A percentile compares a stretch with the other conserved stretches of the same genome.
phyloP scores from a whole-genome alignment of 2,113 vertebrate genomes.

The Turdus rufiventris region DNA sequence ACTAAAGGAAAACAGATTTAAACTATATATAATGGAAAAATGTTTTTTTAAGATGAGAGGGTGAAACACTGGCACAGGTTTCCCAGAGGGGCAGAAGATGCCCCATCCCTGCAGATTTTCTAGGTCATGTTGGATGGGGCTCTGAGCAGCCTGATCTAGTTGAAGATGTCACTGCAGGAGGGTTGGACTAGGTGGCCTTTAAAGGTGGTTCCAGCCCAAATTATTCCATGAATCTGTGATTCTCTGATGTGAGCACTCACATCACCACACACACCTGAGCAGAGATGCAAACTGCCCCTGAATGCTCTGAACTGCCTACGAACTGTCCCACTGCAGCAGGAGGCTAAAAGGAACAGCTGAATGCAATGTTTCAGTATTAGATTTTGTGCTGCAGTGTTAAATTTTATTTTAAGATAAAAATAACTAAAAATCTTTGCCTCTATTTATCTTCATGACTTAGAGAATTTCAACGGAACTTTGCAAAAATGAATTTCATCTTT shows the following conservation, averaged over 20 bases:
- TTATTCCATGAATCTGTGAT: neutral
- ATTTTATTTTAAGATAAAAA: neutral
- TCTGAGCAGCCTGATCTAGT: neutral
- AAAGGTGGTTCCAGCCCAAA: neutral
- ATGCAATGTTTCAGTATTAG: neutral
- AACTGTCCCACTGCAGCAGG: neutral
- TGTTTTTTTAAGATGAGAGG: neutral
- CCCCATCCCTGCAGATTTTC: neutral
- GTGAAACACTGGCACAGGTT: neutral
- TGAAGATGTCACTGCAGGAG: neutral
- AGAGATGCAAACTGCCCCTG: fast-evolving
- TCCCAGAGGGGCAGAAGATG: neutral
- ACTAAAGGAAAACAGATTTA: neutral
- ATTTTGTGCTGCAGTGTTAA: neutral
- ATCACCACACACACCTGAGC: fast-evolving
- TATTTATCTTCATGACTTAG: neutral
- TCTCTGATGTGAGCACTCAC: neutral
- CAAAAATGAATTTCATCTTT: neutral
- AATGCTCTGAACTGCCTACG: neutral
- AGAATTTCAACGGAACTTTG: neutral
- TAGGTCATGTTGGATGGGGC: neutral
- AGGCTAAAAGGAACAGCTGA: neutral
- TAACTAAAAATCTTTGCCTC: neutral
- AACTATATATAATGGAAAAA: neutral
- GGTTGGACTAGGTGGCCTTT: neutral